These are phyloP conservation scores for Paedocypris micromegethes DNA, from an alignment of 2,797 vertebrate genomes.

Conservation along the genomic window DNA sequence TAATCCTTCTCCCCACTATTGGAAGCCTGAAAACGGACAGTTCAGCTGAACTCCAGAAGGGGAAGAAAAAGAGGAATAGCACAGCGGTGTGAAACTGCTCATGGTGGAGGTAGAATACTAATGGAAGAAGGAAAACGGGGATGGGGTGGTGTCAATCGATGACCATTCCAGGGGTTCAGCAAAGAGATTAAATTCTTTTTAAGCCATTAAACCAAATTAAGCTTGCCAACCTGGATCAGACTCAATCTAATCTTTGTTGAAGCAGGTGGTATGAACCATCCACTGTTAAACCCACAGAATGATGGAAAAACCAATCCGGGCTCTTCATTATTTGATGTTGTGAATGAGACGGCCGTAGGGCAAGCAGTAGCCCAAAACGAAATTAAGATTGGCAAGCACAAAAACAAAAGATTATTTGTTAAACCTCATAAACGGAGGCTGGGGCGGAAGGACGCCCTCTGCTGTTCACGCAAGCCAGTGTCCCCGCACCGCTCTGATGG, in stretches of 20 bases:
- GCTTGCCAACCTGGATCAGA: conserved; percentile 21
- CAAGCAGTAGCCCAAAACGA: too few species aligned
- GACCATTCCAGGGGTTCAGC: conserved; percentile 25
- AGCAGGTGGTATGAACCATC: conserved; percentile 32
- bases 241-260: conserved; percentile 36
- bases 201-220: conserved; percentile 34
- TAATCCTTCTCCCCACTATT: conserved; percentile 5
- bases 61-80: conserved; percentile 17
- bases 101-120: conserved; percentile 4
- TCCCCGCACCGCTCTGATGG: not conserved
- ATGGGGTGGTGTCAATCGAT: conserved; percentile 13
- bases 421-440: not conserved
- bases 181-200: conserved; percentile 34
- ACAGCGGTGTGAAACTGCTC: not conserved
- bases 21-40: conserved; percentile 22
- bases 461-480: conserved; percentile 16
- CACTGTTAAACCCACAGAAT: not conserved
- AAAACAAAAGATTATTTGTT: not conserved
- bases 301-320: not conserved
- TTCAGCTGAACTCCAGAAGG: conserved; percentile 19
- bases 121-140: conserved; percentile 7
- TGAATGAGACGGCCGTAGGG: not conserved
- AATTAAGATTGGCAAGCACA: not conserved
- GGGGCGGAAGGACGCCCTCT: conserved; percentile 34
- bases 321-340: not conserved